Percentiles rank a stretch among this genome's conserved stretches.
Conservation (phyloP, 2,888 invertebrate genomes). For the Epistrophella euchroma region DNA sequence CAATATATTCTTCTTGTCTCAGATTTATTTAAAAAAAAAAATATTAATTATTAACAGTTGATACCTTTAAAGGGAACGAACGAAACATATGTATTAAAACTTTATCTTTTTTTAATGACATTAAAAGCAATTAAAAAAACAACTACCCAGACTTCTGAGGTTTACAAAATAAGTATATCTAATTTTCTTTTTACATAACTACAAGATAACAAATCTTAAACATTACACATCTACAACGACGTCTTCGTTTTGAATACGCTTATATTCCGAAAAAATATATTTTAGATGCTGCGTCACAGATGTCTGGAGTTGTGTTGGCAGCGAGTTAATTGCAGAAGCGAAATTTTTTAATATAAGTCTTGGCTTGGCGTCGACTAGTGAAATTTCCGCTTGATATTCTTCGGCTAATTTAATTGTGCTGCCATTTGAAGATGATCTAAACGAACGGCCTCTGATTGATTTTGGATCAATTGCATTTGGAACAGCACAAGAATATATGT, state of each 20-base stretch:
- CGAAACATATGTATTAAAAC: not conserved
- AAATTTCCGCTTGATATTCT: constrained; percentile 68
- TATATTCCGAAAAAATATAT: constrained; percentile 36
- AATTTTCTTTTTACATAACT: constrained; percentile 9
- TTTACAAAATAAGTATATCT: not conserved
- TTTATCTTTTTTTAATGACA: not conserved
- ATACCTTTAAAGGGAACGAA: not conserved
- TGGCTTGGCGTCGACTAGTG: constrained; percentile 59
- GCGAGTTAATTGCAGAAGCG: constrained; percentile 59
- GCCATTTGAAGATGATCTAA: constrained; percentile 38
- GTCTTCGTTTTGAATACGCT: constrained; percentile 45
- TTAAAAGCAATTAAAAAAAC: not conserved
- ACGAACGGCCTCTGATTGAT: constrained; percentile 49
- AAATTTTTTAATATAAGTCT: constrained; percentile 57
- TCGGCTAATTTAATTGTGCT: constrained; percentile 65
- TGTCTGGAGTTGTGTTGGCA: constrained; percentile 54
- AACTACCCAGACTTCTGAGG: not conserved
- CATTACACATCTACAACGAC: constrained; percentile 59
- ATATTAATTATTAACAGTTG: not conserved
- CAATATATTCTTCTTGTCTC: no score
- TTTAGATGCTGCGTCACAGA: constrained; percentile 46
- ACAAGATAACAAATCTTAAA: not conserved
- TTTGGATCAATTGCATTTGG: constrained; percentile 57
- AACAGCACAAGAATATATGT: constrained; percentile 61
- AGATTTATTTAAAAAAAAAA: no score